Evolutionary conservation across 2,888 invertebrate species (phyloP).

Genomic region (Mechanitis mazaeus): DNA sequence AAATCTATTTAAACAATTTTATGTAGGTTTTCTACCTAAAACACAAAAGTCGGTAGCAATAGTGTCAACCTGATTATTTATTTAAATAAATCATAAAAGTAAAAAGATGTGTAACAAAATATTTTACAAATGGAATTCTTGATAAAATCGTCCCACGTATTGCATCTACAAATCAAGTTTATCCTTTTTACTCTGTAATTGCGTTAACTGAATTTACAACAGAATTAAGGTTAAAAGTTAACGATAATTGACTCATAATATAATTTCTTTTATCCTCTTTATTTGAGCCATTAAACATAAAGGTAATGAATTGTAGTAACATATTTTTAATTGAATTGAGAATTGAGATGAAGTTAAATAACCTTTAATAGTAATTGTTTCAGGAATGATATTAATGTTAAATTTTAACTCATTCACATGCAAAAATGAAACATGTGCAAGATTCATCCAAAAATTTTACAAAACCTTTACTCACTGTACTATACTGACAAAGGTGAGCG

Average conservation of each 20-base stretch:
- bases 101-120: neutral
- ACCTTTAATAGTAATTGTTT: neutral
- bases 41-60: too few relatives aligned
- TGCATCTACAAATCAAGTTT: neutral
- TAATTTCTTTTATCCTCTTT: conserved; percentile 5
- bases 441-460: too few relatives aligned
- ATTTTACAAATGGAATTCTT: conserved; percentile 13
- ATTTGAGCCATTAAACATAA: neutral
- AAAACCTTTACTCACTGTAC: too few relatives aligned
- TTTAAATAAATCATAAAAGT: too few relatives aligned
- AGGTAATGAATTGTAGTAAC: conserved; percentile 14
- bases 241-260: conserved; percentile 2
- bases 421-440: too few relatives aligned
- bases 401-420: too few relatives aligned
- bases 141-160: conserved; percentile 9
- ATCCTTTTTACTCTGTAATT: conserved; percentile 1
- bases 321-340: conserved; percentile 26
- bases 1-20: too few relatives aligned
- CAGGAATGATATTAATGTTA: too few relatives aligned
- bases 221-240: conserved; percentile 3
- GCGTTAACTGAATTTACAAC: conserved; percentile 4
- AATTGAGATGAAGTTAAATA: neutral
- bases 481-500: too few relatives aligned
- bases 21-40: too few relatives aligned
- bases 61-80: too few relatives aligned